Conservation (phyloP, 2,797 vertebrate genomes). For the Yasuhikotakia modesta region DNA sequence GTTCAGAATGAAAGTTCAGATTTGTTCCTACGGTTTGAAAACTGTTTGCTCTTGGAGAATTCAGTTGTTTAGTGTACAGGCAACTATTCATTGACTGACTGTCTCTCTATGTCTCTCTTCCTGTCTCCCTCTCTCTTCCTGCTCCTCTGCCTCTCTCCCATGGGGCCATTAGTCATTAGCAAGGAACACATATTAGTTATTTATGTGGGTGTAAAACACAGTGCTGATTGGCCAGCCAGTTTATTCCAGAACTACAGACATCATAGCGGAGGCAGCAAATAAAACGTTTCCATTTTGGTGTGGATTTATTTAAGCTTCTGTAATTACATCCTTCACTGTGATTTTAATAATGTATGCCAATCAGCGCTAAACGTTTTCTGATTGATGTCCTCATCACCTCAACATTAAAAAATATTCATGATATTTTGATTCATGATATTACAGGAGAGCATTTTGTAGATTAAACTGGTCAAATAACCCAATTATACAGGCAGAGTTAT, state of each 20-base stretch:
- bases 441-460: no score
- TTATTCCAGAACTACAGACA: conserved; percentile 44
- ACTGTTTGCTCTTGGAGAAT: not conserved
- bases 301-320: conserved; percentile 35
- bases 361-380: no score
- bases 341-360: conserved; percentile 28
- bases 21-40: not conserved
- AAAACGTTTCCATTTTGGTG: conserved; percentile 39
- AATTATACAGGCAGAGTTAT: no score
- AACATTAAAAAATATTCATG: no score
- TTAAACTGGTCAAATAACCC: no score
- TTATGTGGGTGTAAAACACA: conserved; percentile 57
- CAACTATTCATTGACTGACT: no score
- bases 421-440: no score
- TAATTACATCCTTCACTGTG: conserved; percentile 32
- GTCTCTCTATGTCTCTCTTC: conserved; percentile 14
- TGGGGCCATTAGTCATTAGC: conserved; percentile 57
- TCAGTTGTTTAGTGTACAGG: not conserved
- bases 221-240: conserved; percentile 45
- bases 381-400: no score
- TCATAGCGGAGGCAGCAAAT: conserved; percentile 44
- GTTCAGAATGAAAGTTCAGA: not conserved
- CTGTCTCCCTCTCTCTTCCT: conserved; percentile 1
- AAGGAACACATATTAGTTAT: conserved; percentile 58
- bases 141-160: conserved; percentile 44